Evolutionary conservation across 2,797 vertebrate genomes (phyloP), one percentile per base, ranked within the genome.

Genomic region (Esox lucius): DNA sequence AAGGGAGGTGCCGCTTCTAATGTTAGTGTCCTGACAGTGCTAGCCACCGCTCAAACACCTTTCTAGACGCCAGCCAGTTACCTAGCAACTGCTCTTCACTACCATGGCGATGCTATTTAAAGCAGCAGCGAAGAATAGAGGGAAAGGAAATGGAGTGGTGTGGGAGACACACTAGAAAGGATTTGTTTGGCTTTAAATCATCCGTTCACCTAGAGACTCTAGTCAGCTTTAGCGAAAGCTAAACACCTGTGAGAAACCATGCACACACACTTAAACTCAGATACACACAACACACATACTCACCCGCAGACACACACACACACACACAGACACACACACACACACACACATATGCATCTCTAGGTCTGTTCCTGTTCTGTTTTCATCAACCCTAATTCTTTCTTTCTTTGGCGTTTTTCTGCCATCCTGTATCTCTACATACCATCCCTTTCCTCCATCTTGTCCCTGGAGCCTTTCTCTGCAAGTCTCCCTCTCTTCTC

Each of bases 31-130:
- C 82, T 90, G 86, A 86, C 83, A 75, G 71, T 83, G 75, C 85
- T 61, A 87, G 80, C 78, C 78, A 73, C 87, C 89, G 88, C 90
- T 93, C 88, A 88, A 86, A 87, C 86, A 82, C 82, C 78, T 71
- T 84, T 86, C 84, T 81, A 91, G 93, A 93, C 88, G 91, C 93
- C 85, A 86, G 89, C 88, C 88, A 88, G 93, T 95, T 95, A 75
- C 94, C 88, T 93, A 93, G 93, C 93, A 94, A 94, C 94, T 85
- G 74, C 81, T 82, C 84, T 77, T 88, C 89, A 88, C 86, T 91
- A 91, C 91, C 87, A 88, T 90, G 88, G 92, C 64, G 87, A 91
- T 88, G 92, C 92, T 93, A 93, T 92, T 90, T 91, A 93, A 94
- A 91, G 91, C 85, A 87, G 71, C 86, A 84, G 84, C 85, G 89